Base-by-base conservation (phyloP, 2,797 vertebrate species). In the Psittacula echo region DNA sequence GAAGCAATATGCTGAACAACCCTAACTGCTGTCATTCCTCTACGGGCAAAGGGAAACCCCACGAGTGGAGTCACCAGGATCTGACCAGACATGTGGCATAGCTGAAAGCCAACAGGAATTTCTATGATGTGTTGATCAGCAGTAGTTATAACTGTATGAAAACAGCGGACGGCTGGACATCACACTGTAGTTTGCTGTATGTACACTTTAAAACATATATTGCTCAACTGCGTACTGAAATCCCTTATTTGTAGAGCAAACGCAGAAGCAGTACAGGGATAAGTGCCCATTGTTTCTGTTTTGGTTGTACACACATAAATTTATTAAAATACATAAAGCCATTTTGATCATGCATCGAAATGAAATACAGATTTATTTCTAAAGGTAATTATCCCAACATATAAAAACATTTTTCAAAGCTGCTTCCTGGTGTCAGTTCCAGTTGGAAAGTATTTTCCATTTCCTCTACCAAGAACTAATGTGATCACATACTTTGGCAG, bases 401-500 rank as follows among this genome's bases (percentile, higher is more conserved):
- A 85, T 67, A 83, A 86, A 90, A 90, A 61, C 24, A 71, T 51
- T 94, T 89, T 85, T 0, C 56, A 97, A 95, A 66, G 39, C 53
- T 19, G 56, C 89, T 97, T 97, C 96, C 96, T 88, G 90, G 58
- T 91, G 42, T 91, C n/a, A 45, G 0, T 78, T 90, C 56, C 93
- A 96, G 37, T 64, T 88, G 78, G 72, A 92, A 87, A 86, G 64
- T 84, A 87, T 95, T 94, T 97, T 94, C 89, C 92, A 84, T 65
- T 96, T 97, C 94, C 93, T 94, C 77, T 73, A 79, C 58, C 74
- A 67, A 93, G 61, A 83, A 42, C 72, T 81, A 89, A 85, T 10
- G 68, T 65, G 92, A 95, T 84, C 85, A 70, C 91, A 96, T 68
- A 84, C 45, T 83, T 93, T 95, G 93, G 88, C 95, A 85, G 70